Evolutionary conservation across 2,113 vertebrate genomes (phyloP).

Genomic region (Nesogale talazaci): DNA sequence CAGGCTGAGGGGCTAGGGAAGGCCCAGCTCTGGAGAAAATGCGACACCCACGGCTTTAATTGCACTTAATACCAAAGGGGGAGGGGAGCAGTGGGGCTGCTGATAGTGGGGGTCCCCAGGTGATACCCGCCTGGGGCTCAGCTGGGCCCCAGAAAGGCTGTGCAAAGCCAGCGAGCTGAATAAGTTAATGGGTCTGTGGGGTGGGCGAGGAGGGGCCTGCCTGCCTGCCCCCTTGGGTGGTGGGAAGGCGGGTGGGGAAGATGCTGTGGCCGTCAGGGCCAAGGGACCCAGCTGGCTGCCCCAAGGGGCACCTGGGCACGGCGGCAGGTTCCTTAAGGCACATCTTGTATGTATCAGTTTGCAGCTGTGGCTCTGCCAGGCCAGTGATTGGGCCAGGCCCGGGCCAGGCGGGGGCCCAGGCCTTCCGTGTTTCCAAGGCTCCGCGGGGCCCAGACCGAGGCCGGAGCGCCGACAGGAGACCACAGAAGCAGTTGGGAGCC

Average conservation of each 20-base stretch:
- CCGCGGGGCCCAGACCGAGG: background rate
- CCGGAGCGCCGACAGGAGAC: constrained; percentile 45
- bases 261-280: constrained; percentile 32
- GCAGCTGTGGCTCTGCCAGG: constrained; percentile 64
- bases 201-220: constrained; percentile 45
- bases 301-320: constrained; percentile 60
- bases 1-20: constrained; percentile 53
- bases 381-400: constrained; percentile 64
- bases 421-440: constrained; percentile 6
- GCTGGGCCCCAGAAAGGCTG: constrained; percentile 51
- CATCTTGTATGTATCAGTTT: constrained; percentile 71
- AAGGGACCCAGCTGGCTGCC: constrained; percentile 41
- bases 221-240: constrained; percentile 54
- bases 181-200: constrained; percentile 69
- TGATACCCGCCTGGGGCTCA: constrained; percentile 63
- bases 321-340: constrained; percentile 80
- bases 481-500: constrained; percentile 58
- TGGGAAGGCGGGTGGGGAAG: background rate
- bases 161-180: constrained; percentile 80
- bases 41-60: constrained; percentile 79
- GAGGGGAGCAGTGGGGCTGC: constrained; percentile 65
- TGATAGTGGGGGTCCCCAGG: constrained; percentile 40
- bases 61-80: constrained; percentile 79
- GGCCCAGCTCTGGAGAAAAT: constrained; percentile 63
- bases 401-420: background rate